Evolutionary conservation across 1,140 invertebrate genomes (phyloP), one percentile per base, ranked within the genome.

Genomic region (Stegodyphus dumicola): DNA sequence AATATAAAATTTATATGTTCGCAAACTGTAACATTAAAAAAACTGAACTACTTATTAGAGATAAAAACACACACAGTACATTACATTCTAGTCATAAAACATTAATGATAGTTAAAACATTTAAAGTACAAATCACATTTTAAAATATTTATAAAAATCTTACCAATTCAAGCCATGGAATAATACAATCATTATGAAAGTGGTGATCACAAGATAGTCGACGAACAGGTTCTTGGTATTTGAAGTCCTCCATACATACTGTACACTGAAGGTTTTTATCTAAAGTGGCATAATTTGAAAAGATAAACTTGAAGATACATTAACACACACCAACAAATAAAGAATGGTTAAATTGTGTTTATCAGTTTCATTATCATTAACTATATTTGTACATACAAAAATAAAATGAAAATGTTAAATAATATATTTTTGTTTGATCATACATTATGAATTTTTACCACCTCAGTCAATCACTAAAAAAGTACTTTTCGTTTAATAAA

Each of bases 201-300:
- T 97, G 92, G 91, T 99, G 98, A 89, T 95, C 93, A 92, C 98
- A 99, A 54, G 95, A 94, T 89, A 99, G 92, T 89, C 95, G 93
- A 87, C 95, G 94, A 9, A 98, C 97, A 74, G 93, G 93, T 92
- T 99, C 97, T 66, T 94, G 93, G 88, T 95, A 88, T 88, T 92
- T 91, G 90, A 97, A 98, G 90, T 97, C 95, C 88, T 99, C 98
- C 97, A 98, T 98, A 91, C 98, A 99, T 7, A 99, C 96, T 5
- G 97, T 97, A 91, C 98, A 99, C 89, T 99, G 96, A 11, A 96
- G 91, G 89, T 95, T 95, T 53, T 93, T 92, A 87, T 95, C 94
- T 95, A 88, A 69, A 67, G 33, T 33, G 33, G 33, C 33, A 33
- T 1, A 33, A 3, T 33, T 33, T 33, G 33, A 33, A 33, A 33